Percentiles rank a stretch among this genome's conserved stretches.
Conservation (phyloP, 2,113 vertebrate genomes). For the Marcusenius ussheri region DNA sequence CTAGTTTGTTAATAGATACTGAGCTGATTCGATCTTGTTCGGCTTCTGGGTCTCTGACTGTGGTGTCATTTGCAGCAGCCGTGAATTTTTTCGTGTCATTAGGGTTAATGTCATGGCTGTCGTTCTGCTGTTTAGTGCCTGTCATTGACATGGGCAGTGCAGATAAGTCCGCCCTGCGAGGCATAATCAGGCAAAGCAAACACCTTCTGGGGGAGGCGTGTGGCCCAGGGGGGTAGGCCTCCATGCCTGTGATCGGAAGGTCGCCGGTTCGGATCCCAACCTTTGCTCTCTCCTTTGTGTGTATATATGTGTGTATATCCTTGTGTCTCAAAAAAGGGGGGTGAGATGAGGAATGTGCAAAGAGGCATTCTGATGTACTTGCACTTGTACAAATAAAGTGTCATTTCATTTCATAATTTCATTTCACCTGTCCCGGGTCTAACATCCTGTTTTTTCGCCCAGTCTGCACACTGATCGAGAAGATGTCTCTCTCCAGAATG, state of each 20-base stretch:
- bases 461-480: slow-evolving; percentile 86
- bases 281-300: not conserved
- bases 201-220: not conserved
- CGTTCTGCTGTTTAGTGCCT: not conserved
- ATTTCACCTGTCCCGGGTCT: not conserved
- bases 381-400: not conserved
- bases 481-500: slow-evolving; percentile 81
- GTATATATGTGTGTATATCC: not conserved
- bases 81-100: not conserved
- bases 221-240: not conserved
- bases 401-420: not conserved
- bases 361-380: not conserved
- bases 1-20: not conserved
- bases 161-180: not conserved
- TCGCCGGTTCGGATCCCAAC: not conserved
- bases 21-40: not conserved
- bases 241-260: not conserved
- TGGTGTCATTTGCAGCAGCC: not conserved
- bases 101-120: not conserved
- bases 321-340: not conserved
- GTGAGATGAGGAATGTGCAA: not conserved
- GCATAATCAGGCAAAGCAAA: not conserved
- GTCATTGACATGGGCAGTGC: not conserved
- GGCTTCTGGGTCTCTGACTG: not conserved
- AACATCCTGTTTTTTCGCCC: slow-evolving; percentile 26